These are phyloP conservation scores for Antitype chi DNA, from an alignment of 2,888 invertebrate species.

Conservation along the genomic window DNA sequence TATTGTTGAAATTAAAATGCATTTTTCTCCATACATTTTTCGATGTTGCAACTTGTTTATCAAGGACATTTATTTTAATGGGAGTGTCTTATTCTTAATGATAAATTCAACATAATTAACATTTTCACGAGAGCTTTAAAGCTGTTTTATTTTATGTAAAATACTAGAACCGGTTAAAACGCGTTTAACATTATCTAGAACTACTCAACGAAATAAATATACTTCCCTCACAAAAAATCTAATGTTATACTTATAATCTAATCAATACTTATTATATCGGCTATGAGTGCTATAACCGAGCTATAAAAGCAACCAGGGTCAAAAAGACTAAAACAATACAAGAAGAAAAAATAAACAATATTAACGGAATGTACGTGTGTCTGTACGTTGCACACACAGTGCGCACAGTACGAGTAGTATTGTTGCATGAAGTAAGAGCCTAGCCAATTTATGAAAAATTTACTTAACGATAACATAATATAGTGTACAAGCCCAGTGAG, in stretches of 20 bases:
- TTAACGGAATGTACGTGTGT: background rate
- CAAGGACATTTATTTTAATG: constrained; percentile 8
- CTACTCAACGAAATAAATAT: background rate
- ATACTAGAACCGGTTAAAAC: background rate
- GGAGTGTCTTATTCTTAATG: background rate
- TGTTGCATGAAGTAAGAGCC: background rate
- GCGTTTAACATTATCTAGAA: background rate
- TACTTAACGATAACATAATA: background rate
- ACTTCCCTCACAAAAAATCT: background rate
- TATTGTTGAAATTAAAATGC: constrained; percentile 68
- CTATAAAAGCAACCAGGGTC: background rate
- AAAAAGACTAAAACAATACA: background rate
- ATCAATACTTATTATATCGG: background rate
- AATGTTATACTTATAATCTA: background rate
- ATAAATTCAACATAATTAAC: background rate
- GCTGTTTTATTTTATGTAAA: background rate
- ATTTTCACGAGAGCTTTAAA: background rate
- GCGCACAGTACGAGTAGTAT: background rate
- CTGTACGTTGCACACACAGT: background rate
- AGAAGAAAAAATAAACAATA: background rate
- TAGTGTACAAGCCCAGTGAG: background rate
- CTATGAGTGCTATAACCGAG: background rate
- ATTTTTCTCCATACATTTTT: constrained; percentile 62
- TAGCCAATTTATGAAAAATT: background rate
- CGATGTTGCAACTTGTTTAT: constrained; percentile 37